Base-by-base conservation (phyloP, 1,140 invertebrate genomes). In the Aethina tumida region DNA sequence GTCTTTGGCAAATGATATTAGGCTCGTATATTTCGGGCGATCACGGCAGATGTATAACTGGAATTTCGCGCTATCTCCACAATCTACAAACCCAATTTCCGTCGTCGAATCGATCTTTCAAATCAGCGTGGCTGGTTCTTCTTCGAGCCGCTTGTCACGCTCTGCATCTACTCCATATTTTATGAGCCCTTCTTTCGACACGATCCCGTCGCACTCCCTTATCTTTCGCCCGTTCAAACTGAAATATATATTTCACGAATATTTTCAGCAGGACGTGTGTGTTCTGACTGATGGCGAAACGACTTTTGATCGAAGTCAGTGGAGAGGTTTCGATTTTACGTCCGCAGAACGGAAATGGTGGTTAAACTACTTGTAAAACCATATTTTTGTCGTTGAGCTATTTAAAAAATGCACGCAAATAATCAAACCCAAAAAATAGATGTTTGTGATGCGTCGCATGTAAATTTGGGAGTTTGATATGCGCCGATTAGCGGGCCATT, bases 21-120 rank as follows among this genome's bases (percentile, higher is more conserved):
- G 35, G 31, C 45, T 39, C 45, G 41, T 50, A 50, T 48, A 48
- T 50, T 47, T 37, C 34, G 24, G 32, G 34, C 32, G 37, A 42
- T 27, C n/a, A n/a, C n/a, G n/a, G n/a, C n/a, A n/a, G n/a, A n/a
- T 36, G 35, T 34, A 48, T 50, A 48, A 51, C 46, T 48, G 43
- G 42, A 49, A 42, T 49, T 42, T 35, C 41, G 47, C 35, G 37
- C 48, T 53, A 53, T 53, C 50, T 29, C 30, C 24, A 22, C 43
- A 44, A 53, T 53, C 50, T 47, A 48, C 48, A 48, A 53, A 47
- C 47, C 45, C 50, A 53, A 53, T 53, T 53, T 53, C 50, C 50
- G 42, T 33, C 19, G 26, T 26, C 34, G 39, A 40, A 46, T 49
- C 45, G 45, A 42, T 41, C 43, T 42, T 39, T 44, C 46, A 49